phyloP scores from a whole-genome alignment of 2,113 vertebrate genomes.

The Grallaria varia region DNA sequence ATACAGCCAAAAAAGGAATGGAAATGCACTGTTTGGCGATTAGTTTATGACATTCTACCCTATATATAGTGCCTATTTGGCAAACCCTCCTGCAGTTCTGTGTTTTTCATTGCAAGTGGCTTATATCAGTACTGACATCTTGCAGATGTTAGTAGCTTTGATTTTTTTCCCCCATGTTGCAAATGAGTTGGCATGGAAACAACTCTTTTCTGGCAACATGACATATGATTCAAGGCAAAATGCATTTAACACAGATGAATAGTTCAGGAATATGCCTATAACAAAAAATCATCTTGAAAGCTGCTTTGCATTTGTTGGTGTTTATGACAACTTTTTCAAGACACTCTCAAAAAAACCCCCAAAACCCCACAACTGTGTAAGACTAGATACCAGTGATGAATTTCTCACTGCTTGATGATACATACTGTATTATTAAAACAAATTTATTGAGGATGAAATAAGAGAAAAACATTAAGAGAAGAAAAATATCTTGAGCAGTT shows the following conservation, averaged over 20 bases:
- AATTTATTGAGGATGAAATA: too few species aligned
- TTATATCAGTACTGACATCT: slow-evolving; percentile 79
- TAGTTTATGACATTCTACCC: slow-evolving; percentile 68
- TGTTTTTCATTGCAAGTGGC: slow-evolving; percentile 76
- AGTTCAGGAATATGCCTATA: slow-evolving; percentile 79
- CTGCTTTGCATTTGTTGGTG: slow-evolving; percentile 77
- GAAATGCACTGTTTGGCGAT: slow-evolving; percentile 56
- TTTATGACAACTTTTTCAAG: slow-evolving; percentile 78
- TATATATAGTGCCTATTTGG: slow-evolving; percentile 70
- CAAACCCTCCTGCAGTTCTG: slow-evolving; percentile 64
- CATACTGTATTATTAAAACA: too few species aligned
- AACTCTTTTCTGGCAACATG: slow-evolving; percentile 81
- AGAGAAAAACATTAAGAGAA: background rate
- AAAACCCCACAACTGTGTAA: background rate
- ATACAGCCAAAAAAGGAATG: slow-evolving; percentile 66
- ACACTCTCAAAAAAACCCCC: background rate
- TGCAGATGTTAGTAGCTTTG: slow-evolving; percentile 85
- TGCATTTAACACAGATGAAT: slow-evolving; percentile 83
- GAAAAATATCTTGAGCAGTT: background rate
- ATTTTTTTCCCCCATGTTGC: slow-evolving; percentile 73
- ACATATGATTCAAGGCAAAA: slow-evolving; percentile 84
- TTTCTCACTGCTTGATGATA: slow-evolving; percentile 16
- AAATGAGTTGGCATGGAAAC: slow-evolving; percentile 88
- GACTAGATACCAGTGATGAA: background rate
- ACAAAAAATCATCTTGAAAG: slow-evolving; percentile 79